Percentiles rank a stretch among this genome's conserved stretches.
Evolutionary conservation across 2,888 invertebrate species (phyloP).

Genomic region (Meiosimyza decipiens): DNA sequence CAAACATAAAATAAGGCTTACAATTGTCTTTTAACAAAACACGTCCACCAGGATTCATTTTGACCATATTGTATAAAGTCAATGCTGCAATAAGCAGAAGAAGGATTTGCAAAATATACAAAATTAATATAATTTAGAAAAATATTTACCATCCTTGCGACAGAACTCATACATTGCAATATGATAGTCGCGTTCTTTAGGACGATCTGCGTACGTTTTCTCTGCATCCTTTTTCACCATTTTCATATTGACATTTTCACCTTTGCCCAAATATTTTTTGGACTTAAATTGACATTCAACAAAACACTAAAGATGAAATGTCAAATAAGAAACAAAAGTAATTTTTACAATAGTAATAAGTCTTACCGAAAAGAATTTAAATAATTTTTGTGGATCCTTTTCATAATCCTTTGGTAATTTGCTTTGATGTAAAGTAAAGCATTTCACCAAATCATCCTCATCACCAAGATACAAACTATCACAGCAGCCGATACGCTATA

Average conservation of each 20-base stretch:
- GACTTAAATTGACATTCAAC: slow-evolving; percentile 53
- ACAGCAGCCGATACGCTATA: slow-evolving; percentile 50
- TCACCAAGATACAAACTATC: slow-evolving; percentile 44
- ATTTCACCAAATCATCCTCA: slow-evolving; percentile 47
- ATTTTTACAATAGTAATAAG: neutral
- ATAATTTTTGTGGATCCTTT: slow-evolving; percentile 36
- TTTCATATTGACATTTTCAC: slow-evolving; percentile 54
- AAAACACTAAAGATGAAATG: slow-evolving; percentile 47
- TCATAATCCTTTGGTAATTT: slow-evolving; percentile 48
- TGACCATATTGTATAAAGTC: slow-evolving; percentile 40
- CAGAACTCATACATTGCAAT: slow-evolving; percentile 50
- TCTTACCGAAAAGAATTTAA: slow-evolving; percentile 52
- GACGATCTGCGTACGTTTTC: slow-evolving; percentile 43
- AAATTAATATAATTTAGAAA: neutral
- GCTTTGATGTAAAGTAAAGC: slow-evolving; percentile 48
- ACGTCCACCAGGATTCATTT: slow-evolving; percentile 44
- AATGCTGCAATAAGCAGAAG: slow-evolving; percentile 35
- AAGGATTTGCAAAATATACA: neutral
- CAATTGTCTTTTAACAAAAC: slow-evolving; percentile 47
- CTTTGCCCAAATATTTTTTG: slow-evolving; percentile 54
- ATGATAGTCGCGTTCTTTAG: slow-evolving; percentile 51
- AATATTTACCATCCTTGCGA: slow-evolving; percentile 45
- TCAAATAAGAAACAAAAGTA: neutral
- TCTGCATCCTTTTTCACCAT: slow-evolving; percentile 53
- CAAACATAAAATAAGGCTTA: slow-evolving; percentile 50